Percentiles rank a stretch among this genome's conserved stretches.
phyloP scores from a whole-genome alignment of 2,113 vertebrate species.

The human (Homo sapiens) region DNA sequence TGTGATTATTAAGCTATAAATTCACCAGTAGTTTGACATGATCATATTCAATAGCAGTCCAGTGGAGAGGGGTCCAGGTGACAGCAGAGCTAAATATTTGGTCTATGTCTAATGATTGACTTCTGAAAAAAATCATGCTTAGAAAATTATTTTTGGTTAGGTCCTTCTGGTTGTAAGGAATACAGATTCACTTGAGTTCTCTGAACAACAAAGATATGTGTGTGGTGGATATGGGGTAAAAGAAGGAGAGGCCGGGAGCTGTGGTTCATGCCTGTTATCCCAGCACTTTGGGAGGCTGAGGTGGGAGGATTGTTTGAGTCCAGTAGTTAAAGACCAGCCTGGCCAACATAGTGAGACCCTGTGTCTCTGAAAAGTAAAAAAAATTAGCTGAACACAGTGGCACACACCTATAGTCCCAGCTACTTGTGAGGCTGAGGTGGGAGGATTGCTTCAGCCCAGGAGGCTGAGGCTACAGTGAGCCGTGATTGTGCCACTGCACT shows the following conservation, averaged over 20 bases:
- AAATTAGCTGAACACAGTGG: neutral
- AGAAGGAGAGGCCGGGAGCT: neutral
- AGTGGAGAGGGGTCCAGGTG: neutral
- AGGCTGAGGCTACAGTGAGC: neutral
- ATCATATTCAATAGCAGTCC: neutral
- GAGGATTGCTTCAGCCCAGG: neutral
- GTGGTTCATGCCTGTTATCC: too few relatives aligned
- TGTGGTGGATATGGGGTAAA: neutral
- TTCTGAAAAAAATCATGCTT: neutral
- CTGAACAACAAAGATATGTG: neutral
- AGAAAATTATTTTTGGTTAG: neutral
- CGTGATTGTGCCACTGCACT: neutral
- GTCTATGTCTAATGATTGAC: neutral
- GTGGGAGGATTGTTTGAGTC: neutral
- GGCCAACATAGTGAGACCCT: neutral
- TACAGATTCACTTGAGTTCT: constrained; percentile 4
- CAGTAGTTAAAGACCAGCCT: neutral
- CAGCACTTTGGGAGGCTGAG: neutral
- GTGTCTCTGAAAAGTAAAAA: neutral
- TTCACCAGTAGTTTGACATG: neutral
- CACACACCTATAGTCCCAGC: neutral
- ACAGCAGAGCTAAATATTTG: neutral
- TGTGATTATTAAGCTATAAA: neutral
- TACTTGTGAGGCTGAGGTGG: neutral
- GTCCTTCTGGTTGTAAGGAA: neutral